Conservation (phyloP, 2,797 vertebrate genomes). For the Falco peregrinus region DNA sequence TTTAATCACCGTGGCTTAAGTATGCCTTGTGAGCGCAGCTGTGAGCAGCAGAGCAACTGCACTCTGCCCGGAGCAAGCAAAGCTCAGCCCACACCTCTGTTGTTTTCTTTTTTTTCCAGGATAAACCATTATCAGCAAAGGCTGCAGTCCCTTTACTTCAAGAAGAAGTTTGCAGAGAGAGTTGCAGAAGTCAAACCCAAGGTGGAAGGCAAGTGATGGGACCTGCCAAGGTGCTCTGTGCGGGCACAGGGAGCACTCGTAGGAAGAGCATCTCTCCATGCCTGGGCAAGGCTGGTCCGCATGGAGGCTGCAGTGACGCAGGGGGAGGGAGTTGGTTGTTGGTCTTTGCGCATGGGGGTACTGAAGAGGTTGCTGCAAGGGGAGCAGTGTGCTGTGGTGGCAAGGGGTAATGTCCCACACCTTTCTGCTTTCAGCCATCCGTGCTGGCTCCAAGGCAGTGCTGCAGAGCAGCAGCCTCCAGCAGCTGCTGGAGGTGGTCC, state of each 20-base stretch:
- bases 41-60: background rate
- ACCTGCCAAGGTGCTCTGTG: background rate
- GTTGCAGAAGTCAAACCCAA: constrained; percentile 92
- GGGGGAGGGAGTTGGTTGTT: background rate
- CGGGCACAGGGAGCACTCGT: rapidly evolving
- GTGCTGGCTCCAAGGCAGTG: constrained; percentile 88
- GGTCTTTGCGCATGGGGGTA: background rate
- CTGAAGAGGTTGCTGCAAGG: background rate
- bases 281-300: background rate
- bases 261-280: background rate
- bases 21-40: background rate
- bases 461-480: constrained; percentile 90
- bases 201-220: constrained; percentile 84
- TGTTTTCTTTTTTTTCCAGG: constrained; percentile 72
- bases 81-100: background rate
- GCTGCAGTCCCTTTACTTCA: constrained; percentile 91
- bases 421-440: constrained; percentile 81
- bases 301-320: background rate
- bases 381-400: background rate
- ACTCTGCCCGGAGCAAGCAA: background rate
- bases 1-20: background rate
- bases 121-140: constrained; percentile 96
- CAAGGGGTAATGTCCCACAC: background rate
- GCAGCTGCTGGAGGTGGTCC: constrained; percentile 93
- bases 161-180: constrained; percentile 95